phyloP scores from a whole-genome alignment of 2,888 invertebrate genomes.

The Schizotus pectinicornis region DNA sequence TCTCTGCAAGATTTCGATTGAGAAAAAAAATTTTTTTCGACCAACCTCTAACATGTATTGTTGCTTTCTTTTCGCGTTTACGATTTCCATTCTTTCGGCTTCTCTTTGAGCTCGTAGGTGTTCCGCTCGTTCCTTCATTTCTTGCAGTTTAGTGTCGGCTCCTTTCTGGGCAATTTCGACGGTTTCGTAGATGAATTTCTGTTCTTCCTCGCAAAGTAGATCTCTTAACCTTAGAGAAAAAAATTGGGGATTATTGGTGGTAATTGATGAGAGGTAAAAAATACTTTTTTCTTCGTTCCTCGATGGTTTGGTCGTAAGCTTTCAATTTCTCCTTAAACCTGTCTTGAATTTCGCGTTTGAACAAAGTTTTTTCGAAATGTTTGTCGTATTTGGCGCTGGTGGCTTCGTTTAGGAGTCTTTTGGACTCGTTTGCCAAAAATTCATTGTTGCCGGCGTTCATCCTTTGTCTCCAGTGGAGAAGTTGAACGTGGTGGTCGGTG shows the following conservation, averaged over 20 bases:
- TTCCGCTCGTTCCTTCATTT: constrained; percentile 60
- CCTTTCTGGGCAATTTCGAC: constrained; percentile 63
- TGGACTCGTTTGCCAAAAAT: constrained; percentile 19
- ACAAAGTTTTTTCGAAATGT: constrained; percentile 42
- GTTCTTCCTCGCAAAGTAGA: constrained; percentile 62
- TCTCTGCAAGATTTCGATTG: constrained; percentile 34
- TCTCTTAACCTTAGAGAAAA: constrained; percentile 55
- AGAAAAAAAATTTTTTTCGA: background rate
- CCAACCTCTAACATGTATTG: constrained; percentile 48
- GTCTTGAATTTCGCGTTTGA: constrained; percentile 44
- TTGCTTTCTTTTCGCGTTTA: constrained; percentile 56
- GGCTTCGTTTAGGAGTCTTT: constrained; percentile 32
- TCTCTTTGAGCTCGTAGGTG: constrained; percentile 61
- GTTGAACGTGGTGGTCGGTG: constrained; percentile 42
- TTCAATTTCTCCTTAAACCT: constrained; percentile 46
- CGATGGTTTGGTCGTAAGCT: constrained; percentile 48
- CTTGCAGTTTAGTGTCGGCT: constrained; percentile 59
- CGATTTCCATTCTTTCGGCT: constrained; percentile 62
- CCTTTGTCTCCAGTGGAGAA: constrained; percentile 46
- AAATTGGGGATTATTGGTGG: background rate
- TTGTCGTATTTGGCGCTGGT: constrained; percentile 42
- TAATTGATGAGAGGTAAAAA: constrained; percentile 2
- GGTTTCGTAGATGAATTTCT: constrained; percentile 61
- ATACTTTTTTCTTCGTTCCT: constrained; percentile 57
- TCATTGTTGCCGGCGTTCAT: constrained; percentile 13